Evolutionary conservation across 2,888 invertebrate genomes (phyloP), one percentile per base, ranked within the genome.

Genomic region (Orchesella flavescens): DNA sequence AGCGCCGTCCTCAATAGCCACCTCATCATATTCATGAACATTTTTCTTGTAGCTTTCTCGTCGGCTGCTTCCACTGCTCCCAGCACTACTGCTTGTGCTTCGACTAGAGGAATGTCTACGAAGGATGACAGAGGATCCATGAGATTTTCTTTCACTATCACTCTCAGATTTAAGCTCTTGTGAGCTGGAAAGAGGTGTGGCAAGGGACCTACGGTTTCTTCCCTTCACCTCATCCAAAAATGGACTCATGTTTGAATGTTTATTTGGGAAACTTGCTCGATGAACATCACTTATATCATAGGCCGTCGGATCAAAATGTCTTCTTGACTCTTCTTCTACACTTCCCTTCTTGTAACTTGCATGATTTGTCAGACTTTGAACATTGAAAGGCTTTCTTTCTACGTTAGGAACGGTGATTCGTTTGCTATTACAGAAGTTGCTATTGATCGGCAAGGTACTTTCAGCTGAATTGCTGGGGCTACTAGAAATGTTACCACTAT

Each of bases 11-110:
- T 88, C 88, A 49, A 88, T 85, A 1, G 88, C 85, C 0, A 88
- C 88, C n/a, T 87, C 87, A 57, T 88, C 88, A 59, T 88, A 88
- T 13, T 88, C 86, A 55, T 87, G 84, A 46, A 49, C 44, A 55
- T 77, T 78, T 21, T 69, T 83, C n/a, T 59, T 79, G 65, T 13
- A 17, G 44, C 72, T 72, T 5, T 72, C 72, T 9, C 77, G 71
- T 10, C 46, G 49, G n/a, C n/a, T 68, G 7, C 77, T 63, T n/a
- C 73, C 77, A 3, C 21, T 77, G 69, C 72, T 77, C n/a, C 81
- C 63, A 44, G 63, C 78, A 17, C 76, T 71, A 21, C 78, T 77
- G n/a, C 73, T 46, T 4, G 77, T 79, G 34, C 83, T 85, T 1
- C 85, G 77, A 69, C 77, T 55, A 43, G 85, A 84, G 13, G 83